Conservation (phyloP, 2,113 vertebrate species). For the Phrynosoma platyrhinos region DNA sequence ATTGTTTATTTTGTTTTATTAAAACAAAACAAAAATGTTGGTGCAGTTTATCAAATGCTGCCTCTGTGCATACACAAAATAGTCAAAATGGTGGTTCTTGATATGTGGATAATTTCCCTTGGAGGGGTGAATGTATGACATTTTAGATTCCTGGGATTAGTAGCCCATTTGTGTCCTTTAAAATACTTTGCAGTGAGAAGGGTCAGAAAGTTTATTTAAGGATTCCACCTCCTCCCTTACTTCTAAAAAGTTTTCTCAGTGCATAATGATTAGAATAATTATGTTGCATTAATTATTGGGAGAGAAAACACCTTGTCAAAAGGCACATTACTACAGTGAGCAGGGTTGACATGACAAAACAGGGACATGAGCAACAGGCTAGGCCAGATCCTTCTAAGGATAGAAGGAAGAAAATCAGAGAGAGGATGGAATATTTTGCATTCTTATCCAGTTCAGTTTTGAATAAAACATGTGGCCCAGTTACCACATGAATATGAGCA, state of each 20-base stretch:
- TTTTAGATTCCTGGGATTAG: background rate
- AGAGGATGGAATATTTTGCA: background rate
- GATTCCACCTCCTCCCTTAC: background rate
- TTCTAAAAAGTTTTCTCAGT: background rate
- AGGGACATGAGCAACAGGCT: conserved; percentile 2
- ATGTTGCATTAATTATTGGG: conserved; percentile 3
- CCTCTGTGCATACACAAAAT: background rate
- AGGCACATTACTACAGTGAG: background rate
- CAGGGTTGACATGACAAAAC: conserved; percentile 1
- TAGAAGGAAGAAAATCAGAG: background rate
- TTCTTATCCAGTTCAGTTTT: background rate
- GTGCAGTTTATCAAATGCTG: background rate
- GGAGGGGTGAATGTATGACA: background rate
- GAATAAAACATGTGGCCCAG: background rate
- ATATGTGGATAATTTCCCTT: conserved; percentile 1
- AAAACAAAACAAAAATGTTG: background rate
- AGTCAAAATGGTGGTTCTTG: background rate
- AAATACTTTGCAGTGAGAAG: background rate
- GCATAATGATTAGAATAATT: background rate
- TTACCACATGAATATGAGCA: background rate
- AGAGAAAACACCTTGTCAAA: conserved; percentile 4
- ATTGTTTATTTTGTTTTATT: background rate
- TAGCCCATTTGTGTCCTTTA: background rate
- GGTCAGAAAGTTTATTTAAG: background rate
- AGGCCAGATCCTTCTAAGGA: background rate